Percentiles rank a stretch among this genome's conserved stretches.
Evolutionary conservation across 2,113 vertebrate species (phyloP).

Genomic region (Dasypus novemcinctus): DNA sequence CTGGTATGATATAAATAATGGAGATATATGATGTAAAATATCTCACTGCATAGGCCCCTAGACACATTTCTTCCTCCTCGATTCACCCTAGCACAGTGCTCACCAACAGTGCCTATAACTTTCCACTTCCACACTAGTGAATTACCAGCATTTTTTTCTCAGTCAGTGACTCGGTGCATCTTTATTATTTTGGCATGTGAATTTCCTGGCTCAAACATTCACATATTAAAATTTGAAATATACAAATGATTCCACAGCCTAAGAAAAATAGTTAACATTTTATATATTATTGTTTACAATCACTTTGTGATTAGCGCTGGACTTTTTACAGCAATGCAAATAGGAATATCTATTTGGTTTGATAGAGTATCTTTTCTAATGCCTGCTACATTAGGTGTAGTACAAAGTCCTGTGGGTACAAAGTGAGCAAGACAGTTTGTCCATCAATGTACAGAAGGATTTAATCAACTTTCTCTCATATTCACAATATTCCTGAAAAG

Average conservation of each 20-base stretch:
- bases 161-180: background rate
- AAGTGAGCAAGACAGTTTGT: background rate
- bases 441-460: background rate
- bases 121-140: background rate
- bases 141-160: background rate
- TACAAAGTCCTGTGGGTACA: background rate
- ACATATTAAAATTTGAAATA: background rate
- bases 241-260: background rate
- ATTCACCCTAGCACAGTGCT: rapidly evolving
- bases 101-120: rapidly evolving
- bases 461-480: background rate
- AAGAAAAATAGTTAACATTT: background rate
- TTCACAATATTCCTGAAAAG: background rate
- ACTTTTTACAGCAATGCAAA: background rate
- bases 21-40: background rate
- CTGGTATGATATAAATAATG: background rate
- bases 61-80: rapidly evolving
- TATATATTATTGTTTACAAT: background rate
- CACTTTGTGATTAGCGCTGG: background rate
- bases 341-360: background rate
- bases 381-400: background rate
- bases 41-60: too few relatives aligned
- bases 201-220: background rate
- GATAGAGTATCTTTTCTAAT: background rate
- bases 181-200: background rate